Percentiles rank a stretch among this genome's conserved stretches.
Evolutionary conservation across 2,888 invertebrate species (phyloP).

Genomic region (Alviniconcha strummeri): DNA sequence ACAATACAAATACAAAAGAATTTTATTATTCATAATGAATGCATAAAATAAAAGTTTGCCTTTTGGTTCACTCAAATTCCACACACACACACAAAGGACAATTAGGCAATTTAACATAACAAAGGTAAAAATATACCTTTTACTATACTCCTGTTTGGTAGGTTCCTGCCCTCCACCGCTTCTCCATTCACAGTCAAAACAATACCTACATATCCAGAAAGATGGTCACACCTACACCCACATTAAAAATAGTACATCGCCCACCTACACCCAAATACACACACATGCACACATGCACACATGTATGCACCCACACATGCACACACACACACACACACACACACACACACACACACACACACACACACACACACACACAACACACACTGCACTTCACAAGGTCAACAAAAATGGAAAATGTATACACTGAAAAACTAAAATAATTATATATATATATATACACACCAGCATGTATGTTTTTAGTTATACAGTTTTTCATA

Average conservation of each 20-base stretch:
- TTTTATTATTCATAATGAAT: not conserved
- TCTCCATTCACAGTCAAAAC: not conserved
- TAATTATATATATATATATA: conserved; percentile 26
- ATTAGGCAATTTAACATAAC: no score
- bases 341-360: not conserved
- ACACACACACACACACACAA: not conserved
- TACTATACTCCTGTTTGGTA: not conserved
- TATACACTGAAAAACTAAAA: conserved; percentile 7
- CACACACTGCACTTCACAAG: no score
- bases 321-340: not conserved
- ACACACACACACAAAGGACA: no score
- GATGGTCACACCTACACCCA: no score
- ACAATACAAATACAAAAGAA: not conserved
- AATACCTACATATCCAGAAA: not conserved
- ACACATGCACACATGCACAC: not conserved
- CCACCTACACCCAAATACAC: not conserved
- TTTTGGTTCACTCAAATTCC: no score
- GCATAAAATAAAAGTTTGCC: no score
- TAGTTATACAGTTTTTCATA: not conserved
- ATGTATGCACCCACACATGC: not conserved
- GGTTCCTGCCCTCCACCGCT: not conserved
- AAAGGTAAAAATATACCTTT: no score
- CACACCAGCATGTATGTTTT: conserved; percentile 1
- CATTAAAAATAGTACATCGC: no score
- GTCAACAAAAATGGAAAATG: no score